Conservation (phyloP, 37 sponge, comb jelly and placozoan species). For the Geodia barretti region DNA sequence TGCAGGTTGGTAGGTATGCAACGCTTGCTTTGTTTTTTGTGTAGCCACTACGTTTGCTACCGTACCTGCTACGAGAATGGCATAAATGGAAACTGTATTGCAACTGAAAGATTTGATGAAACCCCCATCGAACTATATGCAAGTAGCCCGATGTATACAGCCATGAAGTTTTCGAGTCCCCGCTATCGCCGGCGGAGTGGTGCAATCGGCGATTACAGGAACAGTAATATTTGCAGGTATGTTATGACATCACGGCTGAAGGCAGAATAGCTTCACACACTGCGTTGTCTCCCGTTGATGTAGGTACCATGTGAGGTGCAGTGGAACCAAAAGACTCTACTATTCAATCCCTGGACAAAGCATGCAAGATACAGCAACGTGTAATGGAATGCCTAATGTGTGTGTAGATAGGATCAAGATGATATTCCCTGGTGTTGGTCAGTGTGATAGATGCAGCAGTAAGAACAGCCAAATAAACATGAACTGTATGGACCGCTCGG, state of each 20-base stretch:
- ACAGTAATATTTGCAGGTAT: background rate
- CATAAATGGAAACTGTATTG: background rate
- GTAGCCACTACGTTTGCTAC: conserved; percentile 51
- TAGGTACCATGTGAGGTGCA: background rate
- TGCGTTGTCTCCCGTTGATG: background rate
- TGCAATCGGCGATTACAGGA: background rate
- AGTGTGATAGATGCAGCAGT: background rate
- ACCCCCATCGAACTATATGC: background rate
- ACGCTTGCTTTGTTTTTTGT: conserved; percentile 73
- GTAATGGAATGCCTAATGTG: background rate
- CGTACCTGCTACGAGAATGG: background rate
- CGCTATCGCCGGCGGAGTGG: background rate
- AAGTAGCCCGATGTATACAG: background rate
- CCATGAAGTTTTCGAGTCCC: background rate
- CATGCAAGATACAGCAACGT: background rate
- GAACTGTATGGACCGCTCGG: background rate
- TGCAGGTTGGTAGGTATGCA: conserved; percentile 11
- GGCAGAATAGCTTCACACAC: too few relatives aligned
- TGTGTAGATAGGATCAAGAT: background rate
- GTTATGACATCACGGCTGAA: too few relatives aligned
- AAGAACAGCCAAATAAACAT: background rate
- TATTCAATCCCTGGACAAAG: background rate
- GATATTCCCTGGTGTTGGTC: background rate
- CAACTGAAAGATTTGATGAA: background rate
- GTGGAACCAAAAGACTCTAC: background rate